Evolutionary conservation across 1,140 invertebrate species (phyloP), one percentile per base, ranked within the genome.

Genomic region (Drosophila watanabei): DNA sequence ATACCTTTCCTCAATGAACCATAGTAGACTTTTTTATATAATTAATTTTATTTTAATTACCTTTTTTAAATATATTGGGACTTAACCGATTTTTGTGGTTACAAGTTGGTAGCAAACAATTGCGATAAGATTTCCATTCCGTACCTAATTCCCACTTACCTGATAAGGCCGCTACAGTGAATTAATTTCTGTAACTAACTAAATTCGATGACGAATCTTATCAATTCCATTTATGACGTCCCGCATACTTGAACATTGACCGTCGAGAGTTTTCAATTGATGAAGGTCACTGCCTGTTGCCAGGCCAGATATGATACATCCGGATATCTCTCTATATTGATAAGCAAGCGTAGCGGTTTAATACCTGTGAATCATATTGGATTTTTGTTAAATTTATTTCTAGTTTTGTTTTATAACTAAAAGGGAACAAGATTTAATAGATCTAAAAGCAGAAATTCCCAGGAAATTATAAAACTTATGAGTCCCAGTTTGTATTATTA

Each of bases 141-240:
- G 39, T 63, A 64, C n/a, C 32, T 51, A 45, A 64, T 43, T 33
- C 16, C 35, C 30, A 66, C 32, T 66, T 20, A 24, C 11, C 51
- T 37, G 68, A 71, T 71, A 71, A 46, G 68, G 10, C 48, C 5
- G 13, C 33, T 11, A 32, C 13, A 32, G 20, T 68, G 63, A 49
- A 68, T 37, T 32, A 32, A 54, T 32, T 43, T 46, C 32, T 71
- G 68, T 71, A 71, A 71, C 68, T 56, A 56, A 68, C 39, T 68
- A 45, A 54, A 56, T 71, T 68, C 49, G 68, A 71, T 71, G 68
- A 71, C 63, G 68, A 68, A 46, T 68, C 68, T 71, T 37, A 71
- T 71, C 68, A 35, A 32, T 54, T 43, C 35, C 28, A 54, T 41
- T 61, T 65, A 62, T 56, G 63, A 71, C 68, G 68, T 71, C 20